Base-by-base conservation (phyloP, 1,140 invertebrate species). In the Nasonia longicornis region DNA sequence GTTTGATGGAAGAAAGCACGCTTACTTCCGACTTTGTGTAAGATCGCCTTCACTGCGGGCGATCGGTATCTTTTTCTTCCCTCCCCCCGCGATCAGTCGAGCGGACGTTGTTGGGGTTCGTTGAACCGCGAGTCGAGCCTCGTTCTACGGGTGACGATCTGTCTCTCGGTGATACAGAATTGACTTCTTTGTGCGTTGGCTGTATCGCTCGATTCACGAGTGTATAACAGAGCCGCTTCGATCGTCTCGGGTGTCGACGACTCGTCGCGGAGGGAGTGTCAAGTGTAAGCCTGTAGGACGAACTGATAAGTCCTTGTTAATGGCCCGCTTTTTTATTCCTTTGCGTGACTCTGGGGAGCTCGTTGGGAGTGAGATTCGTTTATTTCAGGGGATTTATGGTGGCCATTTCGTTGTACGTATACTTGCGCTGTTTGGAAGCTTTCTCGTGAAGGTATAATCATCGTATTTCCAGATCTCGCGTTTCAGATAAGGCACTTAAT, bases 21-120 rank as follows among this genome's bases (percentile, higher is more conserved):
- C 42, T 26, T n/a, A 82, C 81, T 82, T 81, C 80, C 79, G 67
- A 74, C 75, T 82, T 82, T 42, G 45, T 45, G 7, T 16, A 29
- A 76, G 70, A 73, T 52, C 63, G 52, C 69, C 63, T 64, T 77
- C 70, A 45, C 52, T 31, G 26, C 26, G 45, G 31, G 3, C 16
- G 64, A 45, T 52, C 72, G 71, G 16, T 76, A 16, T 11, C 64
- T 81, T 77, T 81, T 81, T 74, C 38, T 42, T 11, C 20, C 8
- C 12, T n/a, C 35, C 72, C 38, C 69, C 66, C 22, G 6, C 64
- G 64, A 66, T 26, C 20, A 22, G 29, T 16, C 6, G 22, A 67
- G 26, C 31, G 29, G 16, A 12, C 58, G 20, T 1, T 26, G 26
- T 26, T 26, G 26, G 29, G 73, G 73, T 69, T 80, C 79, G 31